These are phyloP conservation scores for Archaeoteleia sp. DNA, from an alignment of 2,888 invertebrate species.

Conservation along the genomic window DNA sequence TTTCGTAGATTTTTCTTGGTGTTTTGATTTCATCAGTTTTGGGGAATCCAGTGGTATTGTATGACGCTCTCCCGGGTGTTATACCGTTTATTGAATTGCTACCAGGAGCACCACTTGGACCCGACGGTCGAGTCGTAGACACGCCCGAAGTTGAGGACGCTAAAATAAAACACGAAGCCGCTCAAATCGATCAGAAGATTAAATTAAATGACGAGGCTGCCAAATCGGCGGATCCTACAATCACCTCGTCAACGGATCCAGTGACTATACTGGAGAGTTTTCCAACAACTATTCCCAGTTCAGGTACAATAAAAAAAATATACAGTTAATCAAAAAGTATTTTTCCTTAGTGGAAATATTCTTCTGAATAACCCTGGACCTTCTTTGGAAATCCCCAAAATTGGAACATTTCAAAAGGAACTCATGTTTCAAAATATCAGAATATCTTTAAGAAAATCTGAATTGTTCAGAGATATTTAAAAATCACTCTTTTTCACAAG, in stretches of 20 bases:
- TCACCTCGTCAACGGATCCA: constrained; percentile 21
- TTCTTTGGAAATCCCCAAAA: too few relatives aligned
- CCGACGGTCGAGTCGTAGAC: constrained; percentile 70
- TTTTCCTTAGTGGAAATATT: constrained; percentile 3
- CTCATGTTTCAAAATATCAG: too few relatives aligned
- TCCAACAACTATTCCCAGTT: constrained; percentile 8
- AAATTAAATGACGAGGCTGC: constrained; percentile 55
- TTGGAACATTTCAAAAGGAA: too few relatives aligned
- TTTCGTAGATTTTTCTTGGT: constrained; percentile 30
- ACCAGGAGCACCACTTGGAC: constrained; percentile 64
- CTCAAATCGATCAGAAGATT: constrained; percentile 65
- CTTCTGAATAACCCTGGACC: neutral
- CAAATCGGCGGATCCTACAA: constrained; percentile 48
- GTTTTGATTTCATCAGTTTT: constrained; percentile 24
- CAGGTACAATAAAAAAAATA: constrained; percentile 15
- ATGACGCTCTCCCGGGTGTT: constrained; percentile 18
- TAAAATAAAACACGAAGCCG: constrained; percentile 70
- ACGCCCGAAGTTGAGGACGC: constrained; percentile 69
- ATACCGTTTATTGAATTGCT: constrained; percentile 13
- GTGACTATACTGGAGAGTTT: constrained; percentile 9
- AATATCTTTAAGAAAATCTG: too few relatives aligned
- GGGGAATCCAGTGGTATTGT: constrained; percentile 24
- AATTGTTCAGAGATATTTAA: too few relatives aligned
- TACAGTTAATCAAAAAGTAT: too few relatives aligned
- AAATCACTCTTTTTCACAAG: too few relatives aligned